phyloP scores from a whole-genome alignment of 92 coral and sea anemone species.

The Heliopora coerulea region DNA sequence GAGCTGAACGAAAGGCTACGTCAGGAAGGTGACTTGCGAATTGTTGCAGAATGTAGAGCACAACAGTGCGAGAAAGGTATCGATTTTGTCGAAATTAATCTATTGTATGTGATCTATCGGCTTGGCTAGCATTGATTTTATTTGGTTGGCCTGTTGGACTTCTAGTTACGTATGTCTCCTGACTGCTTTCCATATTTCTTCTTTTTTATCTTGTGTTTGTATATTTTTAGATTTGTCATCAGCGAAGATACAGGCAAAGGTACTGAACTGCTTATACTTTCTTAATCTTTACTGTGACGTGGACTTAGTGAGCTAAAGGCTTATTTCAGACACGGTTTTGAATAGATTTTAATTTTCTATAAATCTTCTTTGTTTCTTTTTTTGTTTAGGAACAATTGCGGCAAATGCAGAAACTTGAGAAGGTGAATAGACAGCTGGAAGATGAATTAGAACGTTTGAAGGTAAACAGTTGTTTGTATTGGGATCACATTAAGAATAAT shows the following conservation, averaged over 20 bases:
- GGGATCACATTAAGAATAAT: too few species aligned
- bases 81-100: too few species aligned
- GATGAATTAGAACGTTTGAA: slow-evolving; percentile 75
- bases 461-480: too few species aligned
- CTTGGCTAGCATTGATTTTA: too few species aligned
- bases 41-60: slow-evolving; percentile 67
- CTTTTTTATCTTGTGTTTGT: neutral
- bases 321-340: too few species aligned
- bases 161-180: too few species aligned
- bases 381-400: slow-evolving; percentile 59
- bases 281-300: too few species aligned
- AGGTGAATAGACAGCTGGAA: slow-evolving; percentile 67
- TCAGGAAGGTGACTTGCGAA: slow-evolving; percentile 82
- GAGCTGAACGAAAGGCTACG: slow-evolving; percentile 74
- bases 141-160: too few species aligned
- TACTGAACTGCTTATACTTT: slow-evolving; percentile 9
- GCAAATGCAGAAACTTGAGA: slow-evolving; percentile 71
- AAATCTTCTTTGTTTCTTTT: too few species aligned
- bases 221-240: slow-evolving; percentile 62
- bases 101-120: too few species aligned
- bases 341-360: neutral
- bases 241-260: slow-evolving; percentile 86
- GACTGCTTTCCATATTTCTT: neutral
- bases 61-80: slow-evolving; percentile 96
- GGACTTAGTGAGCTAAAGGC: too few species aligned